Base-by-base conservation (phyloP, 1,140 invertebrate species). In the Dysdera silvatica region DNA sequence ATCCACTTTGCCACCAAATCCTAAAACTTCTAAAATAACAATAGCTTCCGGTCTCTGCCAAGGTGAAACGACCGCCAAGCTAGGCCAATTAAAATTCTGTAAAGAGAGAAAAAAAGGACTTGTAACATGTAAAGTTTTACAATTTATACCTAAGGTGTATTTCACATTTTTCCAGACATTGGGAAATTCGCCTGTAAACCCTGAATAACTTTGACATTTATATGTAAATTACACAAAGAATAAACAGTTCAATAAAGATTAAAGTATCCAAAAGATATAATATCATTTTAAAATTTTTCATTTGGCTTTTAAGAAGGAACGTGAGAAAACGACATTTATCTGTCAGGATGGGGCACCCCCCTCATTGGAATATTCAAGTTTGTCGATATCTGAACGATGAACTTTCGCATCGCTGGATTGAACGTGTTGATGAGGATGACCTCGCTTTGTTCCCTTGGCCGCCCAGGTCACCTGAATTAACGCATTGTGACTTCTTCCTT, bases 31-130 rank as follows among this genome's bases (percentile, higher is more conserved):
- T 16, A 64, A 10, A 16, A 64, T 20, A 24, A 33, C 61, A 24
- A 64, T 16, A 26, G 61, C 61, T 58, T 64, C 55, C 33, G 61
- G 61, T 20, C 47, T 51, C 45, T 64, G 53, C 55, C 54, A 58
- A 18, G 61, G 61, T 20, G 47, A 20, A 28, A 64, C 45, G 35
- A 49, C 45, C 4, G 47, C 47, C 31, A 64, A 35, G n/a, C 61
- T 56, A 26, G 53, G 26, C 61, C 61, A 64, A 18, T 64, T 52
- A 20, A 58, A 35, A 51, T 57, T 57, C 61, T 64, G 12, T 20
- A 31, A 56, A 23, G 40, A 14, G 12, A 57, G 16, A 49, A 63
- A 61, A 33, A 49, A 8, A 32, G 18, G 12, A 53, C 20, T 24
- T 10, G 7, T 16, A 2, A 23, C 23, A 48, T n/a, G 26, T 2